Conservation (phyloP, 2,888 invertebrate genomes). For the Scotopteryx bipunctaria region DNA sequence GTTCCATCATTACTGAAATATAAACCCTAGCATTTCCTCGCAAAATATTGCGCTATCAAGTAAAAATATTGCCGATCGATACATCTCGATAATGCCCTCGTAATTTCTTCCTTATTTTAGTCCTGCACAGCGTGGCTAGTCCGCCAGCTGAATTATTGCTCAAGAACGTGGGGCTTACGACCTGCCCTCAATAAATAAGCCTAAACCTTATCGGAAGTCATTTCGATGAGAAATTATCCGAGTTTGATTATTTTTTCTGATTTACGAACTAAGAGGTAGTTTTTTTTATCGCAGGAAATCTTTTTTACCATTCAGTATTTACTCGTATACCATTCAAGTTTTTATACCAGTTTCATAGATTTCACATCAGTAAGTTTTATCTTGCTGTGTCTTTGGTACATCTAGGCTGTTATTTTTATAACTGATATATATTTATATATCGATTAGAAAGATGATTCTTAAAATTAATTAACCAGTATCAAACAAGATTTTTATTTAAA, state of each 20-base stretch:
- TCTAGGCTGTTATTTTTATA: no score
- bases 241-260: not conserved
- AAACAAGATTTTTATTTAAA: constrained; percentile 52
- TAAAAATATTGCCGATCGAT: constrained; percentile 25
- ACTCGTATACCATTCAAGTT: not conserved
- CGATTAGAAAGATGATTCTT: constrained; percentile 34
- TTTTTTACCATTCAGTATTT: not conserved
- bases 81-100: constrained; percentile 26
- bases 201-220: constrained; percentile 4
- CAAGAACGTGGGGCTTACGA: constrained; percentile 12
- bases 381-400: not conserved
- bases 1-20: constrained; percentile 1
- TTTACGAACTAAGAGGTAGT: constrained; percentile 1
- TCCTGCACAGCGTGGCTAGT: constrained; percentile 7
- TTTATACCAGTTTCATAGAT: constrained; percentile 1
- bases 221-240: constrained; percentile 1
- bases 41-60: constrained; percentile 23
- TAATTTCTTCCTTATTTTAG: constrained; percentile 31
- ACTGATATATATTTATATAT: constrained; percentile 35
- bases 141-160: constrained; percentile 18
- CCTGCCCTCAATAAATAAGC: constrained; percentile 7
- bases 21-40: constrained; percentile 1
- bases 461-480: constrained; percentile 47
- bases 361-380: not conserved
- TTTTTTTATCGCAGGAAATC: not conserved